Percentiles rank a stretch among this genome's conserved stretches.
These are phyloP conservation scores for Tetrapedia diversipes DNA, from an alignment of 2,888 invertebrate genomes.

Conservation along the genomic window DNA sequence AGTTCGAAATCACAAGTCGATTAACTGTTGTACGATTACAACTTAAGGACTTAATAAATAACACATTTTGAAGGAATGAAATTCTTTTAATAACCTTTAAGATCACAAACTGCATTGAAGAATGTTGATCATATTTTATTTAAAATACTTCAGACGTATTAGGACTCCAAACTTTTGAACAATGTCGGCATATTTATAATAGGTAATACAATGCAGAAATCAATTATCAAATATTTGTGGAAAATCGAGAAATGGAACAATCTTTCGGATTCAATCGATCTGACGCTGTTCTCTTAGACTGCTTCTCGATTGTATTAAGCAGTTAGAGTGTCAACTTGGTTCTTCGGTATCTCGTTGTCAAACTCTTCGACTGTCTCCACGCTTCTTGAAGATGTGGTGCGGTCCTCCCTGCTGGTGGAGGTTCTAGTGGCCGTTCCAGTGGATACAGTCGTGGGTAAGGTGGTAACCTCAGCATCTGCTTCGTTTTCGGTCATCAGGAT, in stretches of 20 bases:
- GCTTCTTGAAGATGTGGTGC: conserved; percentile 69
- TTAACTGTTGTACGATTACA: background rate
- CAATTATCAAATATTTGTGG: background rate
- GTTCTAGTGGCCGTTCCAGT: conserved; percentile 7
- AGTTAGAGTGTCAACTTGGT: conserved; percentile 74
- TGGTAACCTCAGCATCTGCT: conserved; percentile 58
- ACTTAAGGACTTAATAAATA: background rate
- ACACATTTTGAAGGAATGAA: too few relatives aligned
- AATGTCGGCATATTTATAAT: background rate
- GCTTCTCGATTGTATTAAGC: conserved; percentile 67
- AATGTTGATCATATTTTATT: background rate
- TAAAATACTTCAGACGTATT: background rate
- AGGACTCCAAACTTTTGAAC: background rate
- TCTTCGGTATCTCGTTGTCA: conserved; percentile 80
- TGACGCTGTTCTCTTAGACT: background rate
- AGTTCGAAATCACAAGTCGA: background rate
- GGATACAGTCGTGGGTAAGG: conserved; percentile 11
- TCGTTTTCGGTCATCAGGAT: conserved; percentile 36
- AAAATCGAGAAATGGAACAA: background rate
- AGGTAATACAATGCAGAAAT: background rate
- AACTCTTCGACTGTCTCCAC: conserved; percentile 79
- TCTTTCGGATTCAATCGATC: conserved; percentile 40
- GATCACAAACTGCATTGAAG: background rate
- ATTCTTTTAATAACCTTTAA: background rate
- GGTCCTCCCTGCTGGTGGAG: conserved; percentile 49